A percentile compares a stretch with the other conserved stretches of the same genome.
Evolutionary conservation across 2,113 vertebrate species (phyloP).

Genomic region (Urocynchramus pylzowi): DNA sequence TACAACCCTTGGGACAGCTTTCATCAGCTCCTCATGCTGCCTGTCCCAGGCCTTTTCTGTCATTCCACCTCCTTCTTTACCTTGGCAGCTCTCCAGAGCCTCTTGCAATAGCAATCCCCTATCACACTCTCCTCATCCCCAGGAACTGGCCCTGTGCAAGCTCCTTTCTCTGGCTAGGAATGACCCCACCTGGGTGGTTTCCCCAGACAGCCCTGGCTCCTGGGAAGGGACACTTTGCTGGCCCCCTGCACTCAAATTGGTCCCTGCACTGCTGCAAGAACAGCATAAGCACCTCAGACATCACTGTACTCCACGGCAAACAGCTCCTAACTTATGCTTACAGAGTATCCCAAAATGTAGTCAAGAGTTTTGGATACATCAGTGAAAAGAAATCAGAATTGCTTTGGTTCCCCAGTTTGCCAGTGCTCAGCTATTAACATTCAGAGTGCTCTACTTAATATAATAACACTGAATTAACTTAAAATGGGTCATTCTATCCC

Average conservation of each 20-base stretch:
- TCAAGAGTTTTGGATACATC: background rate
- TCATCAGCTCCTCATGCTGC: background rate
- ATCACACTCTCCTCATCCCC: background rate
- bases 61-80: background rate
- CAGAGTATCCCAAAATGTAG: background rate
- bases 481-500: background rate
- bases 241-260: rapidly evolving
- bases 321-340: background rate
- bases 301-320: rapidly evolving
- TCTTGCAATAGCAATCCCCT: background rate
- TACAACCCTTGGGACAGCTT: background rate
- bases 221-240: rapidly evolving
- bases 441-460: background rate
- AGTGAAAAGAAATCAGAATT: background rate
- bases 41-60: background rate
- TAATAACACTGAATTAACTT: background rate
- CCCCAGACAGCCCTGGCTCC: no score
- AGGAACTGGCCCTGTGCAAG: background rate
- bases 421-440: background rate
- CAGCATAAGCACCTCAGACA: background rate
- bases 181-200: background rate
- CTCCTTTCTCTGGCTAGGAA: background rate
- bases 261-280: background rate
- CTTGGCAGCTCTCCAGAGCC: background rate
- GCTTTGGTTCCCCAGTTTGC: background rate